These are phyloP conservation scores for Petrocephalus zakoni DNA, from an alignment of 2,113 vertebrate genomes.

Conservation along the genomic window DNA sequence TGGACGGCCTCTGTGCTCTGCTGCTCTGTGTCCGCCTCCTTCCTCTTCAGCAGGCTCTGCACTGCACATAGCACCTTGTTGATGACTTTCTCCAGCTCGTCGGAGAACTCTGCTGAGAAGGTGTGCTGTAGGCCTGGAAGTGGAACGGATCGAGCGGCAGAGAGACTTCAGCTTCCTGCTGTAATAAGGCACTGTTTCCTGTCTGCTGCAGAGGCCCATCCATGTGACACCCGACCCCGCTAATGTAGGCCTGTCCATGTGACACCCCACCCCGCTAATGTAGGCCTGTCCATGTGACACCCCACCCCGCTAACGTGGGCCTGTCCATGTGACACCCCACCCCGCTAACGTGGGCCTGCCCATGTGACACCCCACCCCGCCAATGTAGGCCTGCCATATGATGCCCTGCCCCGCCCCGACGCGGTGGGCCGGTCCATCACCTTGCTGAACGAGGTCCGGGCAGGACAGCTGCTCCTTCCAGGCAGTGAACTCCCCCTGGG, in stretches of 20 bases:
- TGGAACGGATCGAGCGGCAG: not conserved
- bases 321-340: not conserved
- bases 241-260: no score
- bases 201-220: no score
- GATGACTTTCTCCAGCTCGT: conserved; percentile 74
- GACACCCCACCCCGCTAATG: not conserved
- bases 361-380: not conserved
- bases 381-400: no score
- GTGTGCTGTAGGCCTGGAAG: conserved; percentile 46
- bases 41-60: conserved; percentile 76
- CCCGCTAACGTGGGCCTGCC: no score
- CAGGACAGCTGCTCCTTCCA: conserved; percentile 76
- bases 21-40: conserved; percentile 42
- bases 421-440: conserved; percentile 30
- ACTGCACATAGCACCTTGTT: conserved; percentile 73
- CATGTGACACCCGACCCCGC: not conserved
- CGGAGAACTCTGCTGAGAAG: conserved; percentile 71
- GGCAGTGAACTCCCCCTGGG: conserved; percentile 66
- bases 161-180: not conserved
- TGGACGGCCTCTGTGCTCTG: conserved; percentile 27
- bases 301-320: not conserved
- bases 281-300: not conserved
- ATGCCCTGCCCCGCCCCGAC: not conserved
- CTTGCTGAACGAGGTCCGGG: conserved; percentile 42
- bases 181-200: conserved; percentile 8